Evolutionary conservation across 1,140 invertebrate species (phyloP).

Genomic region (Watersipora subatra): DNA sequence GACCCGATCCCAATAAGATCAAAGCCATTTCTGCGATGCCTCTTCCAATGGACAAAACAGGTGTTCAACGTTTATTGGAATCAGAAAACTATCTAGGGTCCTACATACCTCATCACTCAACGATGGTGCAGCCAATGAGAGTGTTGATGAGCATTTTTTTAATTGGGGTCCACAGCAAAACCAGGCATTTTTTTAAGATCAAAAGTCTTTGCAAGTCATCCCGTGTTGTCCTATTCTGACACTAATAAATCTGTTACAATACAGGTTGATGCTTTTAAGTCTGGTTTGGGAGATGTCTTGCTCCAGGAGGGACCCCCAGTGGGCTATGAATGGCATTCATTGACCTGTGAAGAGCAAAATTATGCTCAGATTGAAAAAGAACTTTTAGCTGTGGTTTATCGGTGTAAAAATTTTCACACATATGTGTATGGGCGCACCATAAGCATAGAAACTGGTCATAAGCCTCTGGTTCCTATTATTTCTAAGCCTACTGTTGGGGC

Average conservation of each 20-base stretch:
- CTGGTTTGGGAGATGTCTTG: neutral
- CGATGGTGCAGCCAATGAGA: conserved; percentile 17
- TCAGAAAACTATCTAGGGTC: conserved; percentile 17
- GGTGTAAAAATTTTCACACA: conserved; percentile 42
- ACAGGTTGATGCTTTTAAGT: neutral
- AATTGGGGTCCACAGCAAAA: neutral
- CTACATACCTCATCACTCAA: conserved; percentile 14
- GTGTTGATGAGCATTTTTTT: conserved; percentile 25
- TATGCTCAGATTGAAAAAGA: conserved; percentile 46
- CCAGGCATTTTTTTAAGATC: neutral
- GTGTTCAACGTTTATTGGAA: no score
- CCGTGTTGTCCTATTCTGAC: neutral
- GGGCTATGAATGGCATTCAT: neutral
- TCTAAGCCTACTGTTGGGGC: conserved; percentile 14
- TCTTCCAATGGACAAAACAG: conserved; percentile 11
- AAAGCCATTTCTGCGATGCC: conserved; percentile 21
- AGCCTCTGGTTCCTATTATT: conserved; percentile 23
- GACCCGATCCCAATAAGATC: conserved; percentile 31
- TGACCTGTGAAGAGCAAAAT: conserved; percentile 24
- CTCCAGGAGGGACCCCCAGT: neutral
- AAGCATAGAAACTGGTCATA: conserved; percentile 26
- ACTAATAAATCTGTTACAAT: neutral
- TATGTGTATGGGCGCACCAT: conserved; percentile 38
- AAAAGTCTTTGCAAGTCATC: neutral
- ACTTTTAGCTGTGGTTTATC: conserved; percentile 42